Base-by-base conservation (phyloP, 2,888 invertebrate species). In the Helobdella robusta region DNA sequence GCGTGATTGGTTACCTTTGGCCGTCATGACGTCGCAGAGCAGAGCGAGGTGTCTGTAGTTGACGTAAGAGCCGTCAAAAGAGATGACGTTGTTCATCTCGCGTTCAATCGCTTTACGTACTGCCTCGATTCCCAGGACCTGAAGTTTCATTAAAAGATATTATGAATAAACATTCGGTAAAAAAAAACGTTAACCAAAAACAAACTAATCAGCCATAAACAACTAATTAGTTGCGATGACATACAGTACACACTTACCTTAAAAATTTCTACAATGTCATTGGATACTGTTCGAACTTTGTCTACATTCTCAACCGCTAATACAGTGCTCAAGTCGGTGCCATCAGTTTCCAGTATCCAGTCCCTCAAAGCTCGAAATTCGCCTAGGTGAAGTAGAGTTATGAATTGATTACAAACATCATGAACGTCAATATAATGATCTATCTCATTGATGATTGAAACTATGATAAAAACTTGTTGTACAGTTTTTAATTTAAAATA, bases 201-300 rank as follows among this genome's bases (percentile, higher is more conserved):
- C n/a, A n/a, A n/a, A n/a, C n/a, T n/a, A n/a, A n/a, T n/a, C n/a
- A n/a, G n/a, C n/a, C n/a, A n/a, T n/a, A n/a, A n/a, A n/a, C 18
- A 2, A n/a, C 28, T 11, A 1, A 40, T 18, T 18, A 18, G 18
- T 18, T 15, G 44, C 44, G 18, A 40, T 18, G 18, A 18, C 18
- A 40, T 40, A 15, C n/a, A n/a, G n/a, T n/a, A n/a, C n/a, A n/a
- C n/a, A n/a, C n/a, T n/a, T n/a, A 64, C 64, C 32, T 60, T 25
- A 84, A 99, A 98, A 75, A 98, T 97, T 82, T 99, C 98, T 75
- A 98, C 97, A 81, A 99, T 99, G 77, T 99, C 98, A 82, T 99
- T 99, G 77, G 94, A 93, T 78, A 90, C 91, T 1, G 98, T 98
- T 69, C 98, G 84, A 23, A 93, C 88, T 0, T 97, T 93, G 80